Base-by-base conservation (phyloP, 1,140 invertebrate species). In the Tribolium madens region DNA sequence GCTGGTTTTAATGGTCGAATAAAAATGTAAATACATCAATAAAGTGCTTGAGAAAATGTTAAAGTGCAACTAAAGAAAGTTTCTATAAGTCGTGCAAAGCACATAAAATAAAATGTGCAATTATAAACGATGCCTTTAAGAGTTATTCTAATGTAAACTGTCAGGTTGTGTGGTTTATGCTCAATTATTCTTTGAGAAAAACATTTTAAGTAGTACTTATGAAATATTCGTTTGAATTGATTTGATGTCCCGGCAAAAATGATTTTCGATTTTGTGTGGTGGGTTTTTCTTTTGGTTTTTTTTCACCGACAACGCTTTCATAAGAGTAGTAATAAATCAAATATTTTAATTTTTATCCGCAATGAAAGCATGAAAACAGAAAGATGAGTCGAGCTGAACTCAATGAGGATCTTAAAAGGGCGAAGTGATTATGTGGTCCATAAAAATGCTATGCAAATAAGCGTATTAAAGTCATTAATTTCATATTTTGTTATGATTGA, bases 391-490 rank as follows among this genome's bases (percentile, higher is more conserved):
- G 13, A 13, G 57, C 57, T 57, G 3, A 14, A 64, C 26, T 64
- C 57, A 64, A 64, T 64, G 36, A 64, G 57, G 26, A 64, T 64
- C 57, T 64, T 64, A 57, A 57, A 21, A 57, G 1, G 52, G 10
- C 15, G 52, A 57, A 18, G 57, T 33, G 57, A 33, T 26, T 64
- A 64, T 64, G 12, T 64, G 26, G 52, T 57, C 18, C 52, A 57
- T 57, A 57, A 57, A 21, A 64, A 64, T 64, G 21, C 21, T 64
- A 64, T 33, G 57, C 57, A 64, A 36, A 64, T 64, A 12, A 64
- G 57, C 57, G 57, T 33, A 64, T 64, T 64, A 64, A 64, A 64
- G 57, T 33, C 57, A 64, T 64, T 64, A 64, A 64, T 64, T 64
- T 64, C n/a, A 9, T 36, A 64, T 64, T 64, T 64, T 64, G 57